These are phyloP conservation scores for Porites evermanni DNA, from an alignment of 92 coral and sea anemone species.

Conservation along the genomic window DNA sequence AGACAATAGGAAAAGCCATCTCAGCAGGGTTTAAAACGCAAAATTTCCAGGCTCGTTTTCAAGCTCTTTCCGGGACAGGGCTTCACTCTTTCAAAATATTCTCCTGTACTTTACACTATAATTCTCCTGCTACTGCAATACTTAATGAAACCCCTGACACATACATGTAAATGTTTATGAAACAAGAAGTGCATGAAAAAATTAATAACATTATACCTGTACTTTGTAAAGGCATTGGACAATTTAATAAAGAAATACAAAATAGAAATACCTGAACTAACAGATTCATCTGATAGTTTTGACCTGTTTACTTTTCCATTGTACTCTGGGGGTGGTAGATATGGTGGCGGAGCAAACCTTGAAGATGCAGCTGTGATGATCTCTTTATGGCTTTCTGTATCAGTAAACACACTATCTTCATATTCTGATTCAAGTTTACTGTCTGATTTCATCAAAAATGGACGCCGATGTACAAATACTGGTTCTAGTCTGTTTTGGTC, in stretches of 20 bases:
- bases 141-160: no score
- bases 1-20: no score
- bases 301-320: slow-evolving; percentile 61
- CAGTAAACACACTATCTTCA: slow-evolving; percentile 77
- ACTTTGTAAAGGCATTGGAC: background rate
- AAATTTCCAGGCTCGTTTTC: no score
- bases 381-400: slow-evolving; percentile 46
- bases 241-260: background rate
- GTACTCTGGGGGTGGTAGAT: slow-evolving; percentile 81
- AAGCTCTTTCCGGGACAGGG: no score
- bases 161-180: no score
- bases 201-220: no score
- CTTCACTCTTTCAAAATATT: no score
- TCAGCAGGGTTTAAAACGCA: no score
- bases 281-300: slow-evolving; percentile 39
- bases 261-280: slow-evolving; percentile 40
- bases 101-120: no score
- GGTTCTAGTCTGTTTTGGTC: background rate
- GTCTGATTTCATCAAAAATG: slow-evolving; percentile 57
- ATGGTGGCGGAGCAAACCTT: slow-evolving; percentile 66
- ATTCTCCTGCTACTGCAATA: no score
- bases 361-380: slow-evolving; percentile 7
- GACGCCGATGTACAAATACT: slow-evolving; percentile 52
- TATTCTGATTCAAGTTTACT: slow-evolving; percentile 66
- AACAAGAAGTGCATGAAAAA: no score